Base-by-base conservation (phyloP, 2,797 vertebrate species). In the Arremon aurantiirostris region DNA sequence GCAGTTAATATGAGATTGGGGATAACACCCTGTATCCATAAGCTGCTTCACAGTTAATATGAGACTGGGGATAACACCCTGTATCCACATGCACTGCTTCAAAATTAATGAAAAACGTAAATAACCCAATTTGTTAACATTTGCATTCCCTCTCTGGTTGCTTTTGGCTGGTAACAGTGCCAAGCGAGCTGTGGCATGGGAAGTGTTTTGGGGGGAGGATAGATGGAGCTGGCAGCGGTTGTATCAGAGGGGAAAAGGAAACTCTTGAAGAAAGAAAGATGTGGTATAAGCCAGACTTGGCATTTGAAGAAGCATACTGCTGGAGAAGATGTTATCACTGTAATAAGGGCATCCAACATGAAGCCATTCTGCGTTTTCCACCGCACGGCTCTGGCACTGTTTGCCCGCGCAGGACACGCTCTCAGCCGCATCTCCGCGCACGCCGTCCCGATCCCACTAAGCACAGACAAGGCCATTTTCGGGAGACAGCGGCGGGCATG, bases 371-470 rank as follows among this genome's bases (percentile, higher is more conserved):
- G 46, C 56, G 44, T 35, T 75, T 94, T 44, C 44, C 65, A 23
- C 32, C 19, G 52, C 35, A 5, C 0, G 2, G 49, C 6, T 64
- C 47, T 37, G 53, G 35, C 66, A 3, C 11, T 28, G 4, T 73
- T 61, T 41, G 35, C 34, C 41, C 2, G 17, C 4, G 1, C 19
- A 5, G 71, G 78, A 30, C 59, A 27, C 14, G 20, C 56, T 4
- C 56, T 3, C 60, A 3, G 23, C 59, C 44, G 24, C 0, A 20
- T 39, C 28, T 46, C 60, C 79, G 6, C 30, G 22, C 57, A 16
- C 44, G 8, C 1, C 2, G 4, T 12, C 42, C 10, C 8, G 12
- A 5, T 55, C 46, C 19, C 17, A 0, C 49, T 10, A 3, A 24
- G 15, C 8, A 6, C 14, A n/a, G 55, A 7, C 66, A 28, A 10